Evolutionary conservation across 2,113 vertebrate genomes (phyloP).

Genomic region (Verasper variegatus): DNA sequence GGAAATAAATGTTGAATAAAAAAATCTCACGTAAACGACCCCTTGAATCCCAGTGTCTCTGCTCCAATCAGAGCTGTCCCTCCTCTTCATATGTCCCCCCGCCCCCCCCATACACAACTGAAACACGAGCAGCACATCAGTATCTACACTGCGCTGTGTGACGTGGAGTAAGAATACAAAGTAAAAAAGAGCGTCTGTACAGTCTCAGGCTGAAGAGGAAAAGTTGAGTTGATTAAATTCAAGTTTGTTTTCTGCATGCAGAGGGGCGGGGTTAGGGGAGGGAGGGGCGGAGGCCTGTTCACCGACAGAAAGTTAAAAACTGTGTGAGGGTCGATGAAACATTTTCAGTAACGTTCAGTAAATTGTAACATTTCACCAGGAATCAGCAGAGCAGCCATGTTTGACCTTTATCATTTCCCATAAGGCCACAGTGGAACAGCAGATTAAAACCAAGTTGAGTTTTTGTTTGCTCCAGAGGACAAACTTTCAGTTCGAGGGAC

Average conservation of each 20-base stretch:
- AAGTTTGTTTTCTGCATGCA: conserved; percentile 2
- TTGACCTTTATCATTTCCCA: not conserved
- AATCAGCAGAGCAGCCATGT: not conserved
- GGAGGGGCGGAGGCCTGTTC: not conserved
- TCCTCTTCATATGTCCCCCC: not conserved
- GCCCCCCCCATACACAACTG: not conserved
- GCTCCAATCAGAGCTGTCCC: not conserved
- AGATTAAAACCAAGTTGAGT: too few relatives aligned
- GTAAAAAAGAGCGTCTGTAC: conserved; percentile 14
- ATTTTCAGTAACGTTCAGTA: not conserved
- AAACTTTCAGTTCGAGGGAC: too few relatives aligned
- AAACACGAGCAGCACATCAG: not conserved
- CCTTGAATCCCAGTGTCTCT: conserved; percentile 21
- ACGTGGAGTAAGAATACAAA: conserved; percentile 3
- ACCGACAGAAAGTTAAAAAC: not conserved
- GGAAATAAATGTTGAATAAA: conserved; percentile 7
- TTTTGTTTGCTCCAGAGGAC: too few relatives aligned
- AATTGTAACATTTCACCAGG: not conserved
- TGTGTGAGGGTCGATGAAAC: not conserved
- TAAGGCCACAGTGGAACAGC: not conserved
- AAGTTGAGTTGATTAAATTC: conserved; percentile 2
- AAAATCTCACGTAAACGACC: conserved; percentile 27
- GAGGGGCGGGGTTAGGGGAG: not conserved
- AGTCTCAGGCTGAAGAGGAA: conserved; percentile 30
- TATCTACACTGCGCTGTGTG: not conserved